Conservation (phyloP, 2,113 vertebrate species). For the Sinocyclocheilus rhinocerous region DNA sequence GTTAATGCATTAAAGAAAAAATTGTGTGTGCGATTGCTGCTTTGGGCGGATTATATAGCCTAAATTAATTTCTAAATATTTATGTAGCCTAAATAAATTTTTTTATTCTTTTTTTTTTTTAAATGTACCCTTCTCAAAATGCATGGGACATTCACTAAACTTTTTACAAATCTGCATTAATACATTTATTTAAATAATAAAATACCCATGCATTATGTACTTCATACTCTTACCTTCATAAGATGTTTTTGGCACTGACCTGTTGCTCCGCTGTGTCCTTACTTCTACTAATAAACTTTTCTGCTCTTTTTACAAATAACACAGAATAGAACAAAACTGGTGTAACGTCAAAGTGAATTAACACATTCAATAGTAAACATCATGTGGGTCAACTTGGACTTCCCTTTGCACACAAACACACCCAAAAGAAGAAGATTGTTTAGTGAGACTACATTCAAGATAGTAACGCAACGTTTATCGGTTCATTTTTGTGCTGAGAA, state of each 20-base stretch:
- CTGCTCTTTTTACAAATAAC: neutral
- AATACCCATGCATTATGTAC: neutral
- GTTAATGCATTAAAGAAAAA: neutral
- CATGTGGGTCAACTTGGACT: neutral
- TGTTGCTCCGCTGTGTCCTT: no score
- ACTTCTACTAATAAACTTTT: neutral
- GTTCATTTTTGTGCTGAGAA: slow-evolving; percentile 18
- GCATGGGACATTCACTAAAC: neutral
- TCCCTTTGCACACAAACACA: neutral
- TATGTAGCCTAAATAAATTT: neutral
- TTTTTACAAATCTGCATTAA: neutral
- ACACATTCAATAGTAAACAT: neutral
- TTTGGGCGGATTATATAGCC: neutral
- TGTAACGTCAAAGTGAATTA: neutral
- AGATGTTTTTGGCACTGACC: neutral
- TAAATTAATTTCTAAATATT: neutral
- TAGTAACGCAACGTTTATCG: neutral
- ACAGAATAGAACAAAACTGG: neutral
- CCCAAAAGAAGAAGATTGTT: neutral
- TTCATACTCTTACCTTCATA: neutral
- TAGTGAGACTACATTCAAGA: neutral
- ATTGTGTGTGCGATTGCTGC: neutral
- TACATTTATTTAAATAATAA: neutral
- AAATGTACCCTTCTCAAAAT: neutral
- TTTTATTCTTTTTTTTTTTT: neutral